Evolutionary conservation across 2,797 vertebrate species (phyloP), one percentile per base, ranked within the genome.

Genomic region (Acanthopagrus latus): DNA sequence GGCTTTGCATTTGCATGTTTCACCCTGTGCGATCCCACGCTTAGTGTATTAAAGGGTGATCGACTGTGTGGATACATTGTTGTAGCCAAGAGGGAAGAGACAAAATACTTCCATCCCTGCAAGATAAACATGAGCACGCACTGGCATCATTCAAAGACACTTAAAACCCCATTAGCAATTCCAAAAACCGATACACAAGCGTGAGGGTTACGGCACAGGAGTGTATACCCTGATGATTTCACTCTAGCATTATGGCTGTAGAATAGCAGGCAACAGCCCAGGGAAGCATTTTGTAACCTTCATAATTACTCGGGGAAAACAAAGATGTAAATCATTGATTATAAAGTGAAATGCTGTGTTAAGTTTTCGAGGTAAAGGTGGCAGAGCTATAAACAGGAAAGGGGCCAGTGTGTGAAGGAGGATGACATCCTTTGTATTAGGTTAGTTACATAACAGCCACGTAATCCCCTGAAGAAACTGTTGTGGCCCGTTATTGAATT

Each of bases 401-500:
- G 27, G 0, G 27, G 38, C 48, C 21, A 54, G 10, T 51, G 59
- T 66, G 58, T 78, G 65, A 73, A 78, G 54, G 13, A 63, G 25
- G 74, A 41, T 64, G 38, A 71, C 14, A 66, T 64, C 48, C n/a
- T 4, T 46, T 80, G 75, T 67, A 67, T 86, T 80, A 78, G 67
- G 66, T 80, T 83, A 71, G 62, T 88, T 86, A 84, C 59, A 11
- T 76, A 89, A 84, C 71, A 38, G 59, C 46, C 7, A 14, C 21
- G 16, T 46, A 59, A 64, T 57, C 18, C 63, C 76, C 74, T 60
- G 41, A 77, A 81, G 81, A 75, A 81, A 78, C 62, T 47, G 60
- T 75, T 84, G 69, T 82, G 70, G 46, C 64, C 68, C 58, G 56
- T 80, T 82, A 80, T 64, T 85, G 20, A 68, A 70, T 68, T 56